Conservation (phyloP, 2,888 invertebrate species). For the Drosophila birchii region DNA sequence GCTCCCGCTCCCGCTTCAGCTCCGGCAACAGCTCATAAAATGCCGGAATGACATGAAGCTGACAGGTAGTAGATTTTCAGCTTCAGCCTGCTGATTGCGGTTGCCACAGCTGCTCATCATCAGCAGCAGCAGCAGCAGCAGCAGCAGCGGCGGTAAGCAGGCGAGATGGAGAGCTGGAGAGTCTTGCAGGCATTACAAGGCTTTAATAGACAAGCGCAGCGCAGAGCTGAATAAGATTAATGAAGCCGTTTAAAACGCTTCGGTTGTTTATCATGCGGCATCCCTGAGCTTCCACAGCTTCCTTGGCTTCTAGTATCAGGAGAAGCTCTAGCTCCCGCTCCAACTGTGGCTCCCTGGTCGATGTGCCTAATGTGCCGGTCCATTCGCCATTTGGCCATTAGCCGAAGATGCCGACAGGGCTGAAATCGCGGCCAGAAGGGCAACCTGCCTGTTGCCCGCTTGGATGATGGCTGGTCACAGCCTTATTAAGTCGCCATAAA, state of each 20-base stretch:
- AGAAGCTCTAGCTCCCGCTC: slow-evolving; percentile 12
- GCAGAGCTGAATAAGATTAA: slow-evolving; percentile 83
- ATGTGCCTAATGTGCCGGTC: slow-evolving; percentile 60
- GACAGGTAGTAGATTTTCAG: slow-evolving; percentile 73
- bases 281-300: slow-evolving; percentile 37
- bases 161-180: slow-evolving; percentile 1
- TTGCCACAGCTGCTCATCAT: slow-evolving; percentile 62
- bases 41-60: slow-evolving; percentile 74
- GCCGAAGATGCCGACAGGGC: slow-evolving; percentile 58
- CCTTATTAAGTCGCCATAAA: slow-evolving; percentile 79
- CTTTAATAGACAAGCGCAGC: slow-evolving; percentile 77
- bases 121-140: slow-evolving; percentile 43
- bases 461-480: slow-evolving; percentile 58
- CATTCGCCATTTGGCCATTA: slow-evolving; percentile 59
- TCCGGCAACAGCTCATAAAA: slow-evolving; percentile 71
- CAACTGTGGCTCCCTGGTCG: slow-evolving; percentile 43
- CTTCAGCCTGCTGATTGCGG: slow-evolving; percentile 63
- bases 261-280: slow-evolving; percentile 82
- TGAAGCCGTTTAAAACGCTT: slow-evolving; percentile 84
- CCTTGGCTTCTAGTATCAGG: slow-evolving; percentile 3
- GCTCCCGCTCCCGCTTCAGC: slow-evolving; percentile 26
- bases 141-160: slow-evolving; percentile 30
- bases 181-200: slow-evolving; percentile 65
- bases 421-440: slow-evolving; percentile 49
- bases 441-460: slow-evolving; percentile 28